Base-by-base conservation (phyloP, 2,113 vertebrate species). In the Nothobranchius furzeri region DNA sequence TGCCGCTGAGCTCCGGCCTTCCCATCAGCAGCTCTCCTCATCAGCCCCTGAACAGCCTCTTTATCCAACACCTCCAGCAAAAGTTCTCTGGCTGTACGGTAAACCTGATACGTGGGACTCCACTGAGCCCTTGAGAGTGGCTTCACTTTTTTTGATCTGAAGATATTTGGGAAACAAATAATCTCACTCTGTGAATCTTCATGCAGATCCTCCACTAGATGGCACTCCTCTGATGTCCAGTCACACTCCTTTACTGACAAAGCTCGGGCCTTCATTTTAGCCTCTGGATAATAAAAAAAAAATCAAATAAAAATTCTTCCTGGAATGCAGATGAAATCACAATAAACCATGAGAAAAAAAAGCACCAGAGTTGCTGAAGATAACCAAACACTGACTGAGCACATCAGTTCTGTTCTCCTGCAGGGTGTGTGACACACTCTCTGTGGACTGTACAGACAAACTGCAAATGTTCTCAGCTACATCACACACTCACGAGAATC, bases 151-250 rank as follows among this genome's bases (percentile, higher is more conserved):
- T 70, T 87, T 14, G 80, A 72, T 60, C 74, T 87, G 75, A 89
- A 90, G 56, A 92, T 83, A 47, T 85, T 85, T 20, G 88, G 87
- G 25, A 87, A 70, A 45, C 88, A 86, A 15, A 88, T 37, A 25
- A 47, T 47, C 36, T 78, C 76, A 13, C 5, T 74, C 65, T 73
- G 74, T 12, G 60, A 8, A 37, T 68, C 78, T 59, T 30, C 55
- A 0, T 56, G 64, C 62, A 60, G 67, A 25, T 75, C 60, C 0
- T 80, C 79, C 60, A 73, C 68, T 25, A 68, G 78, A 17, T 75
- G 89, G 83, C 83, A 88, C 74, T 92, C 90, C 64, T 90, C 86
- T 50, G 80, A 71, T 20, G 70, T 67, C 89, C 92, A 93, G 55
- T 62, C 37, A 9, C 87, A 84, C 79, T 87, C 85, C 63, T 37